Evolutionary conservation across 2,888 invertebrate genomes (phyloP), one percentile per base, ranked within the genome.

Genomic region (Sarcophaga carnaria): DNA sequence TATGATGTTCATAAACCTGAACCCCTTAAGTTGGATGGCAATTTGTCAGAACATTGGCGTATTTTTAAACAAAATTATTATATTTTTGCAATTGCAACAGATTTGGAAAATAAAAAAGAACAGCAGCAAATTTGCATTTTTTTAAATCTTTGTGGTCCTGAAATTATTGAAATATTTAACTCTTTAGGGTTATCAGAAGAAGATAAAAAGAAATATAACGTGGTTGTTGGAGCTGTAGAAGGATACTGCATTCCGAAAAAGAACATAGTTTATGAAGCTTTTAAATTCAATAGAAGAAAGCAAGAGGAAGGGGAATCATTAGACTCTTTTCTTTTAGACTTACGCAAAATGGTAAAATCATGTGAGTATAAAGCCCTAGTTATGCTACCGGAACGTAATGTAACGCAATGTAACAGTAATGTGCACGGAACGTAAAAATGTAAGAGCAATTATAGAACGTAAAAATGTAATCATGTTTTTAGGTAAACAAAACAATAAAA

Each of bases 111-210:
- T 14, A 80, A 64, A 54, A 85, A 76, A 37, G 67, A 76, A 11
- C 27, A 45, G 54, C 78, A 82, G 37, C 74, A 85, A 70, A 67
- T 78, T 20, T 74, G 66, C 25, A 78, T 71, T 47, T 87, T 84
- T 82, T 70, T 75, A 27, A 87, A 86, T 66, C 75, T 83, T 20
- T 76, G 77, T 49, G 81, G 84, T 27, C 60, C 81, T 17, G 81
- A 87, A 82, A 37, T 37, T 37, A 37, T 37, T 37, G 37, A 37
- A 37, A 37, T 37, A 37, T 37, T 6, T 27, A 37, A 6, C 49
- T 71, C 67, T 25, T 80, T 86, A 17, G 67, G 12, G 12, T 62
- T 80, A 25, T n/a, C 22, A 17, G 80, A 62, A 22, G 27, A 76
- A 10, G 22, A 83, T 8, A 86, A 76, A 72, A 67, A 74, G 63